Base-by-base conservation (phyloP, 2,888 invertebrate species). In the Tuberolachnus salignus region DNA sequence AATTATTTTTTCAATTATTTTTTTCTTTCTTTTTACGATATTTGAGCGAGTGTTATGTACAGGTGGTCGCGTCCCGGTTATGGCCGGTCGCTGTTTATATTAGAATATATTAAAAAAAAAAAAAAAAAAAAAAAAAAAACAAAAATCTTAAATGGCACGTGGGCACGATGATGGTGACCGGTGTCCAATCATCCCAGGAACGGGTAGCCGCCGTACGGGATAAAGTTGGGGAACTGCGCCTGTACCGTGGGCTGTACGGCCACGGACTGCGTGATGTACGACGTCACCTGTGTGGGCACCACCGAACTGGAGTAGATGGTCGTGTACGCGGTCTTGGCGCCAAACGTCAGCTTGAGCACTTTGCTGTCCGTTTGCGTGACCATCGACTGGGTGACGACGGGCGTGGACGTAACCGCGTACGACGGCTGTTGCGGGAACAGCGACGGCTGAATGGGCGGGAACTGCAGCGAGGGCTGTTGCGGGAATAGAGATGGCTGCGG, bases 311-410 rank as follows among this genome's bases (percentile, higher is more conserved):
- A 92, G 85, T 91, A 94, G 80, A 95, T 88, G 1, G 94, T 95
- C 10, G 95, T 95, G 84, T 92, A 92, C 0, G 94, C 91, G 0
- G 94, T 94, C 85, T 93, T 94, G 49, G 95, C 94, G n/a, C 95
- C 94, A 84, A 95, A 95, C 14, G 94, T 94, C 82, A 95, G 87
- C 86, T 94, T 94, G 81, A 95, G 86, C 72, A 94, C 83, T 86
- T 93, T 92, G 83, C 94, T 94, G 82, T 92, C 90, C 0, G 94
- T 94, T 82, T 92, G 89, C 1, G 92, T 92, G 16, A 94, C 89
- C 83, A 92, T 87, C 0, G 94, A 93, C 84, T 92, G 93, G 81
- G 92, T 89, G 34, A 94, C 88, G n/a, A 94, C 87, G 0, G 94
- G 93, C 0, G 93, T 92, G 13, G 93, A 93, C 42, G 92, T 92